A percentile compares a stretch with the other conserved stretches of the same genome.
phyloP scores from a whole-genome alignment of 2,888 invertebrate genomes.

The Stenotaenia linearis region DNA sequence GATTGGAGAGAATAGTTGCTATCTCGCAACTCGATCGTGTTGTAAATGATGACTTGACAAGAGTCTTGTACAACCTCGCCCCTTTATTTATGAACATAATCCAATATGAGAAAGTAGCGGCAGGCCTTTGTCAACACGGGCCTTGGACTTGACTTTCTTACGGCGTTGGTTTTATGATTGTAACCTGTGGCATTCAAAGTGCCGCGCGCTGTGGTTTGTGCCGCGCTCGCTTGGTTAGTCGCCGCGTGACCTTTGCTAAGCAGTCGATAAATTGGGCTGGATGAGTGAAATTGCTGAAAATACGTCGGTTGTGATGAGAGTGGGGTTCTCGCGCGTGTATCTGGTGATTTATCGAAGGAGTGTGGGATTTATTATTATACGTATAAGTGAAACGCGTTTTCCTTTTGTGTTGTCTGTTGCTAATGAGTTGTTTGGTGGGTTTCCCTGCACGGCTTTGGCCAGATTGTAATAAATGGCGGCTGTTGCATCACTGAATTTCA shows the following conservation, averaged over 20 bases:
- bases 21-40: not conserved
- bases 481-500: not conserved
- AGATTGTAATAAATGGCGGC: not conserved
- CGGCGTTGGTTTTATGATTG: not conserved
- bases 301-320: not conserved
- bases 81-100: constrained; percentile 16
- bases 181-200: constrained; percentile 16
- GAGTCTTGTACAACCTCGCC: not conserved
- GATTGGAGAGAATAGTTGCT: not conserved
- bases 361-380: not conserved
- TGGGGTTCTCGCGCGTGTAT: not conserved
- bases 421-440: not conserved
- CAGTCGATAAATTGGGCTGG: not conserved
- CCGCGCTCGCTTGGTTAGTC: no score
- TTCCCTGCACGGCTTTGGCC: not conserved
- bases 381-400: not conserved
- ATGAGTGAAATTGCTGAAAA: constrained; percentile 2
- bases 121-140: not conserved
- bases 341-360: not conserved
- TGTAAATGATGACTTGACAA: constrained; percentile 4
- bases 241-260: constrained; percentile 9
- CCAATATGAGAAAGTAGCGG: not conserved
- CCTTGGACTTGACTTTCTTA: not conserved
- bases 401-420: not conserved
- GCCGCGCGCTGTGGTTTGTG: no score